Base-by-base conservation (phyloP, 2,113 vertebrate species). In the Alaudala cheleensis region DNA sequence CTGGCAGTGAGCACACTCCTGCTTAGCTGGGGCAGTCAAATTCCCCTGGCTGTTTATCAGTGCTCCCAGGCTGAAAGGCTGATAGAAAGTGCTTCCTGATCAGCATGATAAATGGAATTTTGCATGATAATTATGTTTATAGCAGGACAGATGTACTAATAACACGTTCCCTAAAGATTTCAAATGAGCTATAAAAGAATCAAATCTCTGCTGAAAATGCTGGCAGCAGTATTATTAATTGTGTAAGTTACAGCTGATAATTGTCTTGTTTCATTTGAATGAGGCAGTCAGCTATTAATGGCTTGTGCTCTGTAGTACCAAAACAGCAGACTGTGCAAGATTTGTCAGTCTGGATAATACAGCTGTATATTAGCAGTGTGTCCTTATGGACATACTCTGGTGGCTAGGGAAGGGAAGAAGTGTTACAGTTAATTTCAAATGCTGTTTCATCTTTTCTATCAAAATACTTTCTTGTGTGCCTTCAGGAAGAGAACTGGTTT, bases 241-340 rank as follows among this genome's bases (percentile, higher is more conserved):
- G 92, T 96, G 81, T 81, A 82, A 95, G 93, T 95, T 96, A 92
- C 90, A 95, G 94, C 79, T 95, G 92, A 86, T 96, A 95, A 95
- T 95, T 95, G 94, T 88, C 89, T 95, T 91, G 82, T 93, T 93
- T 93, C 82, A 62, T 95, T 76, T 96, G 85, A 90, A 80, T 54
- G 88, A 94, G 77, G 73, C 95, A 94, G 81, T 86, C 83, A 81
- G 85, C 94, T 95, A 83, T 94, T 95, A 91, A 86, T 82, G 90
- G 81, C 47, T 88, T 91, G 65, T 2, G 25, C 47, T 92, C 72
- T 81, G 28, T 91, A 74, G 65, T 84, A 82, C 65, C 37, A 10
- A 93, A 95, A 88, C 74, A 90, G 90, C 87, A 74, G 61, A 86
- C 62, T 76, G 66, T 0, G 11, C 87, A 92, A 40, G 81, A 95